A percentile compares a stretch with the other conserved stretches of the same genome.
Conservation (phyloP, 1,140 invertebrate genomes). For the Orchestia grillus region DNA sequence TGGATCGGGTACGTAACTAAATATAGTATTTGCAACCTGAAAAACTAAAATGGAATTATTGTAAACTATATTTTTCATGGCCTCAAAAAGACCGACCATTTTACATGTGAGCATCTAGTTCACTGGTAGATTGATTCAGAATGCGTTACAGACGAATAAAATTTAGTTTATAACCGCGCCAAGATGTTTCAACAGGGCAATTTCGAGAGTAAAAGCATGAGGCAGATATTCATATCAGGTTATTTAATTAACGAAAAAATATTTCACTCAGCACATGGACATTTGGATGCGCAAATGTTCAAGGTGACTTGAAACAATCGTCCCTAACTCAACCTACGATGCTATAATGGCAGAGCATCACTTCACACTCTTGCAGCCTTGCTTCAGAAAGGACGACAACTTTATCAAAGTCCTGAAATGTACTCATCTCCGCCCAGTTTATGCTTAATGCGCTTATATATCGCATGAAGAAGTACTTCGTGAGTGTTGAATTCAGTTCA, state of each 20-base stretch:
- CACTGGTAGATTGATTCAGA: neutral
- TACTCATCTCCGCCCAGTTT: too few relatives aligned
- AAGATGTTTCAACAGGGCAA: neutral
- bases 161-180: too few relatives aligned
- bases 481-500: neutral
- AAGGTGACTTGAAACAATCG: too few relatives aligned
- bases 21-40: neutral
- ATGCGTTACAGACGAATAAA: neutral
- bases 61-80: too few relatives aligned
- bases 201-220: neutral
- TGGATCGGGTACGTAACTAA: slow-evolving; percentile 60
- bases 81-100: neutral
- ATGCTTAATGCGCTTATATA: neutral
- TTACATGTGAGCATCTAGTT: neutral
- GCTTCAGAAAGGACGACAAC: too few relatives aligned
- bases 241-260: neutral
- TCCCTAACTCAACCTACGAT: too few relatives aligned
- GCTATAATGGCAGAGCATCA: too few relatives aligned
- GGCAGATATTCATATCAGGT: neutral
- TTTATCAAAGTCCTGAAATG: too few relatives aligned
- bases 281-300: too few relatives aligned
- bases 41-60: neutral
- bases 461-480: neutral
- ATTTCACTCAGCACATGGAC: neutral
- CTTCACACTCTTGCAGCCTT: too few relatives aligned